These are phyloP conservation scores for Anthopleura sola DNA, from an alignment of 64 coral and sea anemone species.

Conservation along the genomic window DNA sequence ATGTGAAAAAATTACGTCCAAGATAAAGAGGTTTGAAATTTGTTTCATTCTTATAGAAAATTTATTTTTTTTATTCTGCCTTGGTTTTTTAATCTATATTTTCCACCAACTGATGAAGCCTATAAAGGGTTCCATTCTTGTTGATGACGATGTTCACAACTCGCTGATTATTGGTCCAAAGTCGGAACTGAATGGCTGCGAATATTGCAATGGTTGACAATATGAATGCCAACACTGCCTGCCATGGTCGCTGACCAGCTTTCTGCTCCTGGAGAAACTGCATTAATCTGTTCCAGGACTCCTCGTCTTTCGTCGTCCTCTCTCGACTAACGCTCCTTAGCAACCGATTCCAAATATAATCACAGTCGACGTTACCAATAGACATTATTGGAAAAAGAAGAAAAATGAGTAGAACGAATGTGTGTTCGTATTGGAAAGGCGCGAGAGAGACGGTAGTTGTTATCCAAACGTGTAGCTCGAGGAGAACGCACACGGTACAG, in stretches of 20 bases:
- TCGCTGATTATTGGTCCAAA: slow-evolving; percentile 41
- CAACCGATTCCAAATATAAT: slow-evolving; percentile 90
- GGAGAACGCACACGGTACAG: slow-evolving; percentile 70
- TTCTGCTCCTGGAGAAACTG: slow-evolving; percentile 90
- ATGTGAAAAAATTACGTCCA: too few species aligned
- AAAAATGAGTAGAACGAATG: slow-evolving; percentile 46
- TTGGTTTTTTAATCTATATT: neutral
- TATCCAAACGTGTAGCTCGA: slow-evolving; percentile 84
- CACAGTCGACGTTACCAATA: slow-evolving; percentile 83
- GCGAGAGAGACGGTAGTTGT: slow-evolving; percentile 19
- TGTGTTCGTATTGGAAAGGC: slow-evolving; percentile 68
- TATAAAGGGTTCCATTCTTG: slow-evolving; percentile 40
- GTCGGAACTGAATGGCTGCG: slow-evolving; percentile 83
- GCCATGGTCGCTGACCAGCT: slow-evolving; percentile 82
- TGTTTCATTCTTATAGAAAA: too few species aligned
- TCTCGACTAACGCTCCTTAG: slow-evolving; percentile 71
- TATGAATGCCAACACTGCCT: slow-evolving; percentile 80
- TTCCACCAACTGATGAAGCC: neutral
- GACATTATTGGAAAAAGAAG: slow-evolving; percentile 57
- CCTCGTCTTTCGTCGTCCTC: slow-evolving; percentile 47
- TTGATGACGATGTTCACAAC: slow-evolving; percentile 15
- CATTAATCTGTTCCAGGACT: slow-evolving; percentile 85
- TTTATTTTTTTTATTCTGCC: neutral
- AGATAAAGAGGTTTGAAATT: too few species aligned
- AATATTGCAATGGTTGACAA: slow-evolving; percentile 80